Conservation (phyloP, 2,113 vertebrate species). For the Brienomyrus brachyistius region DNA sequence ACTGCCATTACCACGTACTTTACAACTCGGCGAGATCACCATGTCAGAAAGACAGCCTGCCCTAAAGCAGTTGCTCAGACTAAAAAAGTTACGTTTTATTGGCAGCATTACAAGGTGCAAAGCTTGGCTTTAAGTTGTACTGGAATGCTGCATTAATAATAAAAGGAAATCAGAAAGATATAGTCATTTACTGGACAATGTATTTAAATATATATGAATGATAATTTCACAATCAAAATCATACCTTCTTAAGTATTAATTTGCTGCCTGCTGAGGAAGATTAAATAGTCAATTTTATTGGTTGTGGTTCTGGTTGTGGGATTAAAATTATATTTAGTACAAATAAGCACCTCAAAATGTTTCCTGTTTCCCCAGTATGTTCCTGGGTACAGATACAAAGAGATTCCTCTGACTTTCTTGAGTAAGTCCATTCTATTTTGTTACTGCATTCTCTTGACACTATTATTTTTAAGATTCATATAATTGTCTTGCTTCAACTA, state of each 20-base stretch:
- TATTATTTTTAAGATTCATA: conserved; percentile 1
- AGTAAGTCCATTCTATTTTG: conserved; percentile 69
- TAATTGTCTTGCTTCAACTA: neutral
- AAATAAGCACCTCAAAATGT: neutral
- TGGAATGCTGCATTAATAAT: neutral
- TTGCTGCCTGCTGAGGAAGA: neutral
- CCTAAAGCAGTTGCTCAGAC: neutral
- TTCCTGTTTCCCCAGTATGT: conserved; percentile 67
- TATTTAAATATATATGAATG: neutral
- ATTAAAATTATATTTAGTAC: neutral
- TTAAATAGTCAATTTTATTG: neutral
- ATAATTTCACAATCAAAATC: neutral
- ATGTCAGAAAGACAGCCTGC: neutral
- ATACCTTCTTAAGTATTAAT: neutral
- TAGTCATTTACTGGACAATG: neutral
- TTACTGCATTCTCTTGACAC: neutral
- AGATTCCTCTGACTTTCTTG: conserved; percentile 82
- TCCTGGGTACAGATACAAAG: conserved; percentile 78
- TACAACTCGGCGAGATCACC: neutral
- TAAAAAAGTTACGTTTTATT: neutral
- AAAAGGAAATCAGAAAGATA: neutral
- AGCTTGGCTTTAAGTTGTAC: neutral
- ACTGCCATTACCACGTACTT: neutral
- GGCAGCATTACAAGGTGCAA: neutral
- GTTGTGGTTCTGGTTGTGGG: neutral